Percentiles rank a stretch among this genome's conserved stretches.
phyloP scores from a whole-genome alignment of 92 coral and sea anemone genomes.

The Phenganax stokvisi region DNA sequence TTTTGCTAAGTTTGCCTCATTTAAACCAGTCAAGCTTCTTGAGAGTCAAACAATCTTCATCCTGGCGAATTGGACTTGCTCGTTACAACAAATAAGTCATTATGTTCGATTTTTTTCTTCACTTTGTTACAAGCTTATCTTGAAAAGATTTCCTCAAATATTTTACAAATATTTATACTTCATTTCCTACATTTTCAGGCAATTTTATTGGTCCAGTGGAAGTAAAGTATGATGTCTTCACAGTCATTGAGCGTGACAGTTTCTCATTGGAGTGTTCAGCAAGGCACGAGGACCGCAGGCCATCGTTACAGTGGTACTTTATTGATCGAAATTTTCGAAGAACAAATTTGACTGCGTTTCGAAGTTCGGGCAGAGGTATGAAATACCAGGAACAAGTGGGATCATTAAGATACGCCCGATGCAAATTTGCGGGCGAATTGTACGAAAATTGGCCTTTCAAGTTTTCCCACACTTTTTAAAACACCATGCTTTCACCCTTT shows the following conservation, averaged over 20 bases:
- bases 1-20: too few species aligned
- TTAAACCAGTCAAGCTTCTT: too few species aligned
- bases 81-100: too few species aligned
- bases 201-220: neutral
- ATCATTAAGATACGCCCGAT: neutral
- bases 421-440: too few species aligned
- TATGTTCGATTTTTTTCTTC: too few species aligned
- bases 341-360: neutral
- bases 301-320: conserved; percentile 18
- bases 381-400: neutral
- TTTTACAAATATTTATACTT: neutral
- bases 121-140: neutral
- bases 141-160: neutral
- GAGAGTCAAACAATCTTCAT: too few species aligned
- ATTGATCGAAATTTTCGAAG: neutral
- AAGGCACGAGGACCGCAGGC: conserved; percentile 27
- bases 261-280: conserved; percentile 14
- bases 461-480: too few species aligned
- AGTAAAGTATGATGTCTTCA: conserved; percentile 6
- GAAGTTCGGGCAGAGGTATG: conserved; percentile 12
- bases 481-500: too few species aligned
- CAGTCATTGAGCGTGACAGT: conserved; percentile 2
- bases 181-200: conserved; percentile 2
- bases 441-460: too few species aligned
- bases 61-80: too few species aligned